Evolutionary conservation across 2,113 vertebrate genomes (phyloP), one percentile per base, ranked within the genome.

Genomic region (Laticauda laticaudata): DNA sequence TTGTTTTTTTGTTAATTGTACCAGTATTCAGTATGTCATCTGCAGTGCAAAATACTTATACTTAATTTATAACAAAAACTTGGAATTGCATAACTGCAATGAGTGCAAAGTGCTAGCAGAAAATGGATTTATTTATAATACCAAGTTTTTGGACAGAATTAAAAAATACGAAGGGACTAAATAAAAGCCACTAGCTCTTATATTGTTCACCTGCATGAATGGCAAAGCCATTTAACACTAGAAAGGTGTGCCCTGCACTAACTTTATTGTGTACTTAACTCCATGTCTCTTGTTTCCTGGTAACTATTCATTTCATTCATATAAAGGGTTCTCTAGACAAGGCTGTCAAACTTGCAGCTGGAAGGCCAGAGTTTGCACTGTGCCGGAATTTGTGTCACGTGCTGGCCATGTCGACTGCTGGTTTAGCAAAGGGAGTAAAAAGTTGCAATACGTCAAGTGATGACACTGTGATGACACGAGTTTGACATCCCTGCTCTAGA

Each of bases 91-190:
- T 91, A 95, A 92, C 86, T 94, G 91, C 55, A 89, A n/a, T 39
- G 21, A 61, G 54, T 87, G 55, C 23, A 95, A 94, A 92, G 18
- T 69, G 85, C 34, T 88, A 93, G 24, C 45, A 89, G 69, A 12
- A 93, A 91, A 93, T 94, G 86, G 92, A 95, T 89, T 90, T 93
- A 93, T 91, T 26, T 56, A 69, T 92, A 92, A 92, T 94, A 93
- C 93, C 48, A 57, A 90, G n/a, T 43, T 64, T 69, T 91, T 91
- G 43, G 54, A 90, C 54, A 90, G 20, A 59, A 7, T 24, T 21
- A 86, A 89, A 34, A 57, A 92, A 86, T 86, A 29, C 9, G n/a
- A 7, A 20, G 18, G 9, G 29, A 85, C 56, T 43, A 88, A 69
- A 87, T 48, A 87, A 87, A 43, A 64, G 29, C 57, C 34, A n/a